Percentiles rank a stretch among this genome's conserved stretches.
These are phyloP conservation scores for Coenobita brevimanus DNA, from an alignment of 1,140 invertebrate species.

Conservation along the genomic window DNA sequence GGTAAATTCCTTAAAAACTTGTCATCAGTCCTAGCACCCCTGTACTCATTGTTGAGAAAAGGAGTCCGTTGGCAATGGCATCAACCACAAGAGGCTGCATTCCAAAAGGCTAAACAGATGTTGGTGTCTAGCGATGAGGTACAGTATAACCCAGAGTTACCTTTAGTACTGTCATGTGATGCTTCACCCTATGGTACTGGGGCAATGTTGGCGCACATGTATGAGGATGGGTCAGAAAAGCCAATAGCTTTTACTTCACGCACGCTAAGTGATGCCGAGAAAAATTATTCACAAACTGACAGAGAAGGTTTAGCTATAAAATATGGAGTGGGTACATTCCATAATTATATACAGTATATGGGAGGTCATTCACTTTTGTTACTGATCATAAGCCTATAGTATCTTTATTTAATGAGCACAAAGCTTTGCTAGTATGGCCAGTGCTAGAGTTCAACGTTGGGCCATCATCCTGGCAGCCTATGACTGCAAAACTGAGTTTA, in stretches of 20 bases:
- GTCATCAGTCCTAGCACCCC: slow-evolving; percentile 18
- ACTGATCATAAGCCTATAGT: slow-evolving; percentile 76
- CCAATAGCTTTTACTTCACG: slow-evolving; percentile 75
- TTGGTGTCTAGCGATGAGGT: slow-evolving; percentile 71
- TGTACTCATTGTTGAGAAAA: neutral
- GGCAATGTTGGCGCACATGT: slow-evolving; percentile 74
- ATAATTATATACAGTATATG: slow-evolving; percentile 76
- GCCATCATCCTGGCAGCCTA: slow-evolving; percentile 71
- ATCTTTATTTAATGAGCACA: slow-evolving; percentile 72
- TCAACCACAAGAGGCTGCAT: slow-evolving; percentile 66
- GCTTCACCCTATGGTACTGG: slow-evolving; percentile 75
- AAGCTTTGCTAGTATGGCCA: slow-evolving; percentile 70
- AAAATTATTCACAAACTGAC: slow-evolving; percentile 76
- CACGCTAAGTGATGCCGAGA: slow-evolving; percentile 73
- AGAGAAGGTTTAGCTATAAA: slow-evolving; percentile 76
- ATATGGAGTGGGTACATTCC: slow-evolving; percentile 75
- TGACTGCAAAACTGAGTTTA: slow-evolving; percentile 70
- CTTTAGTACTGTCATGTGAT: slow-evolving; percentile 75
- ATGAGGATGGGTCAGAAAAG: slow-evolving; percentile 72
- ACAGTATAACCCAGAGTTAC: slow-evolving; percentile 73
- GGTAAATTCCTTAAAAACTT: slow-evolving; percentile 16
- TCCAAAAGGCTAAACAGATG: slow-evolving; percentile 70
- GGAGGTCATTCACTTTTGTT: slow-evolving; percentile 72
- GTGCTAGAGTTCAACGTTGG: slow-evolving; percentile 72
- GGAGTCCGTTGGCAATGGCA: neutral